Base-by-base conservation (phyloP, 2,888 invertebrate species). In the Drosophila phalerata region DNA sequence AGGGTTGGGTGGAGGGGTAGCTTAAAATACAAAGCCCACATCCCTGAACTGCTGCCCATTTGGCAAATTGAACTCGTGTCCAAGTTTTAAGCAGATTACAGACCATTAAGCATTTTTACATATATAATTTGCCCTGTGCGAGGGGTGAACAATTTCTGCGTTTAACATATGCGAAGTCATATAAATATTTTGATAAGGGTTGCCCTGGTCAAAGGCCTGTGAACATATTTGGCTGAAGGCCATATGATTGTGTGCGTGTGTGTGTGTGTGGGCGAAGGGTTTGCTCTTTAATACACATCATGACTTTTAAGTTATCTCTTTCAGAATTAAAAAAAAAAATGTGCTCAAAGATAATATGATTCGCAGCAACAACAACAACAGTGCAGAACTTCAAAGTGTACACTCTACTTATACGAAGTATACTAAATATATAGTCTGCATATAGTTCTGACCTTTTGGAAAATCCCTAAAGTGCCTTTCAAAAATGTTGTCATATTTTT, bases 181-280 rank as follows among this genome's bases (percentile, higher is more conserved):
- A 86, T 85, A 82, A 85, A 88, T 86, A 83, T 89, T 90, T 90
- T 90, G 90, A 90, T 90, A 89, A 89, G 86, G 89, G 90, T 90
- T 88, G 81, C 73, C 64, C 69, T 73, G 78, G 63, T 62, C 85
- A 83, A 73, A 69, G 70, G 73, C 61, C 75, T 69, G 69, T 64
- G 56, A 75, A 85, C 72, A 81, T 70, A 83, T 83, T 77, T 77
- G 61, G 68, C 74, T 71, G 69, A 52, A 55, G 71, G 71, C 49
- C 68, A 71, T 45, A 56, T 45, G 58, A 38, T 34, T 62, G 60
- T 34, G 47, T 61, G 61, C 37, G 34, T 66, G 65, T 70, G 49
- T 40, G 47, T 66, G 65, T 70, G 49, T 40, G 47, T 11, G 15
- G 28, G 55, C 70, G 43, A 78, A 73, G 78, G 78, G 82, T 82